Evolutionary conservation across 2,888 invertebrate species (phyloP).

Genomic region (Hermaeophaga mercurialis): DNA sequence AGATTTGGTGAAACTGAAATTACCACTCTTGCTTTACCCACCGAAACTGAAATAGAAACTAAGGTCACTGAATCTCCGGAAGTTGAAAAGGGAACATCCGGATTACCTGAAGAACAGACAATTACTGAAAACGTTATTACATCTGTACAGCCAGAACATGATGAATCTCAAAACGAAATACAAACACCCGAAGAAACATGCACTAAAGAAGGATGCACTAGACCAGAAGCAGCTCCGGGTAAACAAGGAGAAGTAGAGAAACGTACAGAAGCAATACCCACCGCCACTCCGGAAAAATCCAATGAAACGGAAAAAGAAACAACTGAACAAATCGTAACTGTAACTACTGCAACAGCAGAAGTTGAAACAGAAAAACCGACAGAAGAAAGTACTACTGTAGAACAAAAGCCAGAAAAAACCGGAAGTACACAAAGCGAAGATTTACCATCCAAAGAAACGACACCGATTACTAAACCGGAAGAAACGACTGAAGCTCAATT

Average conservation of each 20-base stretch:
- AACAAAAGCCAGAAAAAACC: not conserved
- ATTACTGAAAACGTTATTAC: conserved; percentile 5
- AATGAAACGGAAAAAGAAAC: conserved; percentile 6
- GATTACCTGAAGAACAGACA: not conserved
- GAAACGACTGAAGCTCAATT: not conserved
- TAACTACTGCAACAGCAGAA: not conserved
- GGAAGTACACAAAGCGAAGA: not conserved
- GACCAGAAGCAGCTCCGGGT: conserved; percentile 6
- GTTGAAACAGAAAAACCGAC: not conserved
- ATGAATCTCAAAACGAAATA: conserved; percentile 33
- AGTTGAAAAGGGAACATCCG: not conserved
- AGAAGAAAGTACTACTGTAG: conserved; percentile 14
- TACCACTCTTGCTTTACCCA: not conserved
- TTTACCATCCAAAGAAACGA: not conserved
- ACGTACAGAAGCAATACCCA: conserved; percentile 18
- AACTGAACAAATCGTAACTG: not conserved
- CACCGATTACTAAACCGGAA: conserved; percentile 7
- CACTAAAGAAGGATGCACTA: conserved; percentile 12
- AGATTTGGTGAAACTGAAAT: conserved; percentile 11
- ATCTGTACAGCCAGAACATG: not conserved
- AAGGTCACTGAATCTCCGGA: not conserved
- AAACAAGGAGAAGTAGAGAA: conserved; percentile 25
- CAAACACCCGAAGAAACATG: conserved; percentile 15
- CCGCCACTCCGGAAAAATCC: not conserved
- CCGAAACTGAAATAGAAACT: conserved; percentile 17